Conservation (phyloP, 2,888 invertebrate genomes). For the Epistrophella euchroma region DNA sequence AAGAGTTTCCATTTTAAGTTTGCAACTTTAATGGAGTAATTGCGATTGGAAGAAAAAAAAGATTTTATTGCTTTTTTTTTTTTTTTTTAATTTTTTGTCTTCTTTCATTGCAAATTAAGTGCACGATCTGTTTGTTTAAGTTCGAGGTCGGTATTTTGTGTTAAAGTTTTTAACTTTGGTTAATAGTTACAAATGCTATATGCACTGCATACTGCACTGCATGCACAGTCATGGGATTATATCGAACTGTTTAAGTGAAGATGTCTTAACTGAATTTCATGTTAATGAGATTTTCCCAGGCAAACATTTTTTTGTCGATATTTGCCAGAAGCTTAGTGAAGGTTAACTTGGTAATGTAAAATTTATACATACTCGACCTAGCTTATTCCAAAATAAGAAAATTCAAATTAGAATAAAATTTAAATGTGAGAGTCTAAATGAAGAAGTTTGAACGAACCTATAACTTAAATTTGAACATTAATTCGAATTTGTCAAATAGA, state of each 20-base stretch:
- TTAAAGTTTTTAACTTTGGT: conserved; percentile 52
- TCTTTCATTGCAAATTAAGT: conserved; percentile 49
- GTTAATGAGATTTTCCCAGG: conserved; percentile 43
- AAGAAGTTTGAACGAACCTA: no score
- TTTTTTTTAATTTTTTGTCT: background rate
- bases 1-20: conserved; percentile 60
- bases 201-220: background rate
- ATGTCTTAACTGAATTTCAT: conserved; percentile 47
- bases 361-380: background rate
- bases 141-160: conserved; percentile 51
- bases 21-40: conserved; percentile 56
- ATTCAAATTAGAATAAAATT: no score
- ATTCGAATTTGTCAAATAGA: no score
- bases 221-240: conserved; percentile 19
- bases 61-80: background rate
- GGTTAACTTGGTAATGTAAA: background rate
- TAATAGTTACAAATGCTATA: conserved; percentile 38
- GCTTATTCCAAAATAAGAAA: background rate
- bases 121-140: conserved; percentile 68
- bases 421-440: no score
- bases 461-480: no score
- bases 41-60: conserved; percentile 28
- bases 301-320: conserved; percentile 4
- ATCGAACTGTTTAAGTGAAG: conserved; percentile 33
- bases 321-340: background rate